Percentiles rank a stretch among this genome's conserved stretches.
phyloP scores from a whole-genome alignment of 2,113 vertebrate genomes.

The Rana temporaria region DNA sequence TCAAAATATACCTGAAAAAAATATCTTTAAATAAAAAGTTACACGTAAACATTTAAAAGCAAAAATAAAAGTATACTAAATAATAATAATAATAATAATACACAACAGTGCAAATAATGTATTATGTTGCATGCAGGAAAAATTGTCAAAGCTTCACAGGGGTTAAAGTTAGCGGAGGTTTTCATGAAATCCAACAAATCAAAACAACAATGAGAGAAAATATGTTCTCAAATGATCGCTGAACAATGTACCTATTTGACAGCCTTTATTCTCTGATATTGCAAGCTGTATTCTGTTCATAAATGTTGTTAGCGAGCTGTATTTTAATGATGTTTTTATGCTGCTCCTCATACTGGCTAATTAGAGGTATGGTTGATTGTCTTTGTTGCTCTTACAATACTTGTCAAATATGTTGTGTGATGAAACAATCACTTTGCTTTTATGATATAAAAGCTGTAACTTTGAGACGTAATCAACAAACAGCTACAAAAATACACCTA shows the following conservation, averaged over 20 bases:
- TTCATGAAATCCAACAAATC: neutral
- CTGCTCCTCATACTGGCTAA: neutral
- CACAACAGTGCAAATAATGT: too few species aligned
- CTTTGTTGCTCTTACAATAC: slow-evolving; percentile 28
- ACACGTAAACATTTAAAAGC: too few species aligned
- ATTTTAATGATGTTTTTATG: neutral
- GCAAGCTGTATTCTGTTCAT: neutral
- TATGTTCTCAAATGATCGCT: neutral
- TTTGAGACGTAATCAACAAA: neutral
- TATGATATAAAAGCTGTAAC: slow-evolving; percentile 1
- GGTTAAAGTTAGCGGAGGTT: neutral
- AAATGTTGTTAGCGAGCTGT: neutral
- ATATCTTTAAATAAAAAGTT: too few species aligned
- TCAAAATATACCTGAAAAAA: too few species aligned
- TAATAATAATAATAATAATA: too few species aligned
- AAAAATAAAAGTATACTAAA: too few species aligned
- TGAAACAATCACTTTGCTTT: slow-evolving; percentile 15
- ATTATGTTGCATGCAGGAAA: too few species aligned
- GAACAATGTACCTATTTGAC: slow-evolving; percentile 23
- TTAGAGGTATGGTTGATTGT: slow-evolving; percentile 18
- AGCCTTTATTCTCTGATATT: slow-evolving; percentile 8
- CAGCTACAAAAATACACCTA: too few species aligned
- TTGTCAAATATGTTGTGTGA: slow-evolving; percentile 36
- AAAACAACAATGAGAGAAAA: neutral
- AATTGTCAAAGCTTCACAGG: too few species aligned